phyloP scores from a whole-genome alignment of 2,888 invertebrate species.

The Morpho achilles region DNA sequence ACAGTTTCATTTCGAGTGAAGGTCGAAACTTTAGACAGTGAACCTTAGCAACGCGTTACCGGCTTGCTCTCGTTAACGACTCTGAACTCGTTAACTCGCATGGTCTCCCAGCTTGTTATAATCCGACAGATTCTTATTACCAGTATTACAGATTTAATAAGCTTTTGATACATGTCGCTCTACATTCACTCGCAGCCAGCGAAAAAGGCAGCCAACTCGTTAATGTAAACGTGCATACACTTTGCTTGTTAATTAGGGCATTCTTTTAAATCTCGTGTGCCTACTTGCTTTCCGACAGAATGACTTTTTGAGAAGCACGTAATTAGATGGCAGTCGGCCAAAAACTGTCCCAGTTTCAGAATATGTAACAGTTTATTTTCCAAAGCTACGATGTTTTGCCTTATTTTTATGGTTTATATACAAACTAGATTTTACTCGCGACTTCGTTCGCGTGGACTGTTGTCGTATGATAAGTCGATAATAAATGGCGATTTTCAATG shows the following conservation, averaged over 20 bases:
- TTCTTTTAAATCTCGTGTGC: conserved; percentile 14
- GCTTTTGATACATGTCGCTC: conserved; percentile 13
- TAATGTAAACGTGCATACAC: conserved; percentile 4
- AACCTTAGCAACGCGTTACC: too few relatives aligned
- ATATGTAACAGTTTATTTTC: background rate
- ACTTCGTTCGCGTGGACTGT: too few relatives aligned
- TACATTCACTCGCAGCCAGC: conserved; percentile 9
- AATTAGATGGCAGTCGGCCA: conserved; percentile 24
- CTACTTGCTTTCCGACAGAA: conserved; percentile 11
- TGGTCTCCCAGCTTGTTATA: too few relatives aligned
- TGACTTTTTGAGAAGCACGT: conserved; percentile 17
- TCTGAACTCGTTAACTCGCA: too few relatives aligned
- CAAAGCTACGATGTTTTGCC: too few relatives aligned
- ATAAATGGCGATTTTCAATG: too few relatives aligned
- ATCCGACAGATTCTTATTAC: background rate
- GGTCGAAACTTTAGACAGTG: too few relatives aligned
- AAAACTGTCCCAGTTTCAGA: conserved; percentile 18
- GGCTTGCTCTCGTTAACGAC: too few relatives aligned
- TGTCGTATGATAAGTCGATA: too few relatives aligned
- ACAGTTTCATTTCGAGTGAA: too few relatives aligned
- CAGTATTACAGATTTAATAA: background rate
- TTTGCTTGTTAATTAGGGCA: conserved; percentile 24
- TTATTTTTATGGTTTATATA: too few relatives aligned
- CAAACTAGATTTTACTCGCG: too few relatives aligned
- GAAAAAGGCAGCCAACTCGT: conserved; percentile 7